Conservation (phyloP, 2,888 invertebrate species). For the Pammene fasciana region DNA sequence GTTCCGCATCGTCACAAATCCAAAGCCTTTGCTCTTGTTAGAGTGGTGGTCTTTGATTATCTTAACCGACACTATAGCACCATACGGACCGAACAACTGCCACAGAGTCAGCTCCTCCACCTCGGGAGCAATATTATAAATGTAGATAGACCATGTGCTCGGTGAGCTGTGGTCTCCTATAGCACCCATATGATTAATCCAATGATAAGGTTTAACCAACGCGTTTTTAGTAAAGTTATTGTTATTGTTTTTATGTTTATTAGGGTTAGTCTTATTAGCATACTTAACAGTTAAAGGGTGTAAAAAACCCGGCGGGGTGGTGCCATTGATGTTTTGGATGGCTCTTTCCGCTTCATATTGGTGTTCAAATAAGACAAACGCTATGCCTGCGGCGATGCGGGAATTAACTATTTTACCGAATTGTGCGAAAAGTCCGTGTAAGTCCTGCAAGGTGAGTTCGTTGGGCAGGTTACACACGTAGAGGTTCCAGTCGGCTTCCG, state of each 20-base stretch:
- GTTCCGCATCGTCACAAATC: conserved; percentile 82
- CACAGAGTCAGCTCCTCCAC: conserved; percentile 81
- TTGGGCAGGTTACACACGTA: conserved; percentile 83
- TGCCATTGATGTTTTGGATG: conserved; percentile 77
- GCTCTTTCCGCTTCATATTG: conserved; percentile 81
- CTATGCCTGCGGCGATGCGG: conserved; percentile 82
- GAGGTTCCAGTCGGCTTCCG: conserved; percentile 83
- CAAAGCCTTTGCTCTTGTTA: conserved; percentile 82
- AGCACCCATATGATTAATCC: conserved; percentile 80
- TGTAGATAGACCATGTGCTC: conserved; percentile 82
- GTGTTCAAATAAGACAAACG: conserved; percentile 80
- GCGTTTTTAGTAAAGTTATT: conserved; percentile 77
- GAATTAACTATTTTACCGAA: conserved; percentile 84
- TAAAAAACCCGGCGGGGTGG: conserved; percentile 80
- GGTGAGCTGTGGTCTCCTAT: conserved; percentile 79
- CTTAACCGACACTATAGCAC: conserved; percentile 83
- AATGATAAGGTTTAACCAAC: conserved; percentile 77
- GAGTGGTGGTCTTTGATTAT: conserved; percentile 82
- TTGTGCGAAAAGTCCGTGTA: conserved; percentile 82
- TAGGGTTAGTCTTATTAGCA: conserved; percentile 82
- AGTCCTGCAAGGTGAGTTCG: conserved; percentile 82
- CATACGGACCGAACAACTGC: conserved; percentile 82
- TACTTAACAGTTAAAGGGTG: conserved; percentile 83
- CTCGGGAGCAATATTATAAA: conserved; percentile 81
- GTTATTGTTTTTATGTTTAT: conserved; percentile 80